phyloP scores from a whole-genome alignment of 2,888 invertebrate genomes.

The Drepana falcataria region DNA sequence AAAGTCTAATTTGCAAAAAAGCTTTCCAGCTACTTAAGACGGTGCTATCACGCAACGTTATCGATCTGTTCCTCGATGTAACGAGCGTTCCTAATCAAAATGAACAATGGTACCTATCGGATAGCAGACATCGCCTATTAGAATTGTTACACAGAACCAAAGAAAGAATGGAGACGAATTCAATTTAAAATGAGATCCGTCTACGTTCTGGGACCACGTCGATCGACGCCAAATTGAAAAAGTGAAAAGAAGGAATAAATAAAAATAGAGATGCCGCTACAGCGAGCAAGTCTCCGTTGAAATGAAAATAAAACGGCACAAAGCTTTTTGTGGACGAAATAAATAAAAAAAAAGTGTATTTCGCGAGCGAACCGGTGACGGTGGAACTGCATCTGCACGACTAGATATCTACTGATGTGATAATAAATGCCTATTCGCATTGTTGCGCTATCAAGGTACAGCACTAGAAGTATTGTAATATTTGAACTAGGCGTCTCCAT shows the following conservation, averaged over 20 bases:
- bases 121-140: conserved; percentile 70
- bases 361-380: conserved; percentile 49
- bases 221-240: conserved; percentile 74
- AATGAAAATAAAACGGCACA: conserved; percentile 75
- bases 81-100: conserved; percentile 45
- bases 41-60: conserved; percentile 56
- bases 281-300: conserved; percentile 75
- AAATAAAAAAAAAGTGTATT: conserved; percentile 78
- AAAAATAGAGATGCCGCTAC: conserved; percentile 78
- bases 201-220: conserved; percentile 71
- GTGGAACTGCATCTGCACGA: conserved; percentile 23
- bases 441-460: background rate
- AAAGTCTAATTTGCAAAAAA: conserved; percentile 58
- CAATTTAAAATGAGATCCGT: conserved; percentile 76
- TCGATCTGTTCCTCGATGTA: conserved; percentile 48
- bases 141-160: conserved; percentile 58
- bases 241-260: conserved; percentile 70
- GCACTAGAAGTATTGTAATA: background rate
- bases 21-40: conserved; percentile 51
- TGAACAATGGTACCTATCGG: conserved; percentile 56
- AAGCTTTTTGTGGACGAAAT: conserved; percentile 77
- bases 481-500: no score
- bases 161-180: conserved; percentile 66
- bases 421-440: conserved; percentile 15
- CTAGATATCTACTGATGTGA: conserved; percentile 41